Conservation (phyloP, 2,113 vertebrate genomes). For the Colossoma macropomum region DNA sequence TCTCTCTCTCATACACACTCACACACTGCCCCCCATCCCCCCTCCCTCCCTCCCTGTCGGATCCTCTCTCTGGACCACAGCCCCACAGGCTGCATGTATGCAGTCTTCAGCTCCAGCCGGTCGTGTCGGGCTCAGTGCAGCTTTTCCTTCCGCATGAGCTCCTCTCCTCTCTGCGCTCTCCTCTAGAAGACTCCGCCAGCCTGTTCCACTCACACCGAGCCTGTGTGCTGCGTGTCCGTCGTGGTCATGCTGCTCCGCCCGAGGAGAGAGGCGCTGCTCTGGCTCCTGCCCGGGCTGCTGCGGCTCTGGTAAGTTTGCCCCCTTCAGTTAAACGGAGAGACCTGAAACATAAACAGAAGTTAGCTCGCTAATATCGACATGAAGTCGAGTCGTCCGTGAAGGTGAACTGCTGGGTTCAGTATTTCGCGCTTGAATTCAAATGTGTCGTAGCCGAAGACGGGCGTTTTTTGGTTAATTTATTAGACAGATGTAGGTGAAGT, state of each 20-base stretch:
- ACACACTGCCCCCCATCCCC: background rate
- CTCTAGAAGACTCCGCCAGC: background rate
- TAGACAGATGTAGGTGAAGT: background rate
- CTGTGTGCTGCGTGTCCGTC: background rate
- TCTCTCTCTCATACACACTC: conserved; percentile 5
- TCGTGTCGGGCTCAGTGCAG: background rate
- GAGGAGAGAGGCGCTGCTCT: conserved; percentile 63
- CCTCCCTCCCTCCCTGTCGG: background rate
- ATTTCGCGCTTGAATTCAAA: conserved; percentile 12
- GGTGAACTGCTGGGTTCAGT: background rate
- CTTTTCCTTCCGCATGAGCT: background rate
- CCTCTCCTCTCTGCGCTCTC: background rate
- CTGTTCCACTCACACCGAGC: conserved; percentile 12
- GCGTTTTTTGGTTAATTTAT: no score
- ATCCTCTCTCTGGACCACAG: conserved; percentile 35
- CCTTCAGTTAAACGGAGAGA: background rate
- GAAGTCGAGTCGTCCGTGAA: background rate
- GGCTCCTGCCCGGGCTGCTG: conserved; percentile 69
- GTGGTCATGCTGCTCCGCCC: conserved; percentile 53
- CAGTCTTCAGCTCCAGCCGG: conserved; percentile 3
- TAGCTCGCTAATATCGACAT: background rate
- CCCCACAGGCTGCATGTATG: conserved; percentile 22
- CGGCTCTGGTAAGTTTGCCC: conserved; percentile 72
- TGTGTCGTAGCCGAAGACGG: background rate
- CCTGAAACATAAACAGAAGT: background rate